Evolutionary conservation across 2,797 vertebrate genomes (phyloP), one percentile per base, ranked within the genome.

Genomic region (Todus mexicanus): DNA sequence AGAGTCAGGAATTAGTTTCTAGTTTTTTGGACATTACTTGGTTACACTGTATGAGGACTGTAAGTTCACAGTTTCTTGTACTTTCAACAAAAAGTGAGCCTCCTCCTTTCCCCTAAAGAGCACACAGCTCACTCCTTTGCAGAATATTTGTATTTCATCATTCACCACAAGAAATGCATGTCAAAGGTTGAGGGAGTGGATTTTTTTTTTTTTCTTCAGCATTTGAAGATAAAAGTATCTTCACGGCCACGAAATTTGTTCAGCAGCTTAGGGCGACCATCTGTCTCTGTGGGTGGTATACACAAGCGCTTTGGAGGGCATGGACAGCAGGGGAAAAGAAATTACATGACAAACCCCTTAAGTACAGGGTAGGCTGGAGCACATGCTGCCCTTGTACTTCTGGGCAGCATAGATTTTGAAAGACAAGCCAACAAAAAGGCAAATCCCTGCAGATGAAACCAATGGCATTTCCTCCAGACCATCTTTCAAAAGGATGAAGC

Each of bases 221-320:
- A 87, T 85, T 89, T 2, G 1, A 89, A 83, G 89, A 92, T 72
- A 48, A 82, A 93, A 95, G 92, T 31, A 80, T 57, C 61, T 63
- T 77, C 59, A 50, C 0, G 8, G 66, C 75, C 93, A 89, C 87
- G 81, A 64, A 91, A 83, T 95, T 95, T 89, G 79, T 75, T 93
- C 47, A 6, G 87, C 73, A 86, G 82, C 74, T 94, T 48, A 57
- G 56, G 37, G 56, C 78, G 82, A 75, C 82, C 93, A 88, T 84
- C 84, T 95, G 87, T 75, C 92, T 80, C 91, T 4, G 73, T 94
- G 92, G 94, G 96, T 95, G 93, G 92, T 37, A 84, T 16, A 43
- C 47, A 56, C 26, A 43, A 33, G 43, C 20, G 4, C 66, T 76
- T 57, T 33, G 43, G 73, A 94, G 82, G 63, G 66, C 87, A 93